Base-by-base conservation (phyloP, 92 coral and sea anemone genomes). In the Pocillopora grandis region DNA sequence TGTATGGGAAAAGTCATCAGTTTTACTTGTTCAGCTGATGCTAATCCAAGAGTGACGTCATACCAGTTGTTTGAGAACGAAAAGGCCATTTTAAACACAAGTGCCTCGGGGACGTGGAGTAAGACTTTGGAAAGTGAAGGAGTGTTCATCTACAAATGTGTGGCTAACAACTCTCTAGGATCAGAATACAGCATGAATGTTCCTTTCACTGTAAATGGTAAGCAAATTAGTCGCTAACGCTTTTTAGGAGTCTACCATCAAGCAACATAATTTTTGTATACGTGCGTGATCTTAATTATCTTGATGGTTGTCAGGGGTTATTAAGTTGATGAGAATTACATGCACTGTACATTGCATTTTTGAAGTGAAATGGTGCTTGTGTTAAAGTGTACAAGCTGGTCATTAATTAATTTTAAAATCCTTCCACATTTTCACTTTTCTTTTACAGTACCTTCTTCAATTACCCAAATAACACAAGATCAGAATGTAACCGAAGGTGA, bases 1-100 rank as follows among this genome's bases (percentile, higher is more conserved):
- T 80, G 89, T 55, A 27, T n/a, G 27, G 72, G 68, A 27, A 85
- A 72, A 15, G 16, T 58, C 6, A 62, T 89, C 12, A 78, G 77
- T 9, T 62, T 88, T 4, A 70, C 16, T 57, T 88, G 91, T 62
- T 37, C 91, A 52, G 76, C 88, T 16, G 77, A 63, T 69, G 75
- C 85, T 71, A 55, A 71, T 72, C 91, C 91, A 31, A 42, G 88
- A 9, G 88, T 63, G 12, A 68, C 58, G 70, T 75, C 76, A 55
- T 89, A 72, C 52, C 71, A 75, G 69, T 72, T 76, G 68, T 60
- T 55, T 9, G 36, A 12, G 35, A n/a, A 23, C 58, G 49, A 14
- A 62, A 23, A 19, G 13, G 48, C 27, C 17, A 5, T 75, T 27
- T 27, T 27, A 27, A 27, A 27, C 13, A 49, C 5, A 23, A 20